Conservation (phyloP, 1,140 invertebrate genomes). For the Caerostris darwini region DNA sequence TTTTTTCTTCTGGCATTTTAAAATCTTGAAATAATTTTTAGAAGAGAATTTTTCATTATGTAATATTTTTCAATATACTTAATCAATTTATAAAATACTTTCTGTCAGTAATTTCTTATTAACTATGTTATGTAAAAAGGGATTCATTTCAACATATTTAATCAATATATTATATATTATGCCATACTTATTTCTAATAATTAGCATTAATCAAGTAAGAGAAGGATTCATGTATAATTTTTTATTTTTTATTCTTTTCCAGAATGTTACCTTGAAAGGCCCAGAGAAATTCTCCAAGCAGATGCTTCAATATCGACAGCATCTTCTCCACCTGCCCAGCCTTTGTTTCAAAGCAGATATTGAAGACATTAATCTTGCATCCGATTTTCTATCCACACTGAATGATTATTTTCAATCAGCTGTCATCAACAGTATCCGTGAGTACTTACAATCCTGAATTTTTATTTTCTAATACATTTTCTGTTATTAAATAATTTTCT, state of each 20-base stretch:
- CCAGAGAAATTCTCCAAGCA: constrained; percentile 71
- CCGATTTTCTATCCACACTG: neutral
- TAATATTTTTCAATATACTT: too few relatives aligned
- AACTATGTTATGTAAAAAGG: neutral
- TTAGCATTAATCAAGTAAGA: too few relatives aligned
- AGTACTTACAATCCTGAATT: neutral
- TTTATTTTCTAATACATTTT: neutral
- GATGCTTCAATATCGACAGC: constrained; percentile 67
- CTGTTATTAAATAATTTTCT: neutral
- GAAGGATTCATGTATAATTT: neutral
- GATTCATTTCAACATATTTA: too few relatives aligned
- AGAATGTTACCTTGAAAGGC: constrained; percentile 60
- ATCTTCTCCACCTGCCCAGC: constrained; percentile 11
- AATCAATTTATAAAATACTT: too few relatives aligned
- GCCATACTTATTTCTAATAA: too few relatives aligned
- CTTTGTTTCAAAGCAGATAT: constrained; percentile 37
- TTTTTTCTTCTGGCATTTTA: too few relatives aligned
- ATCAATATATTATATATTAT: too few relatives aligned
- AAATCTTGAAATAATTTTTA: too few relatives aligned
- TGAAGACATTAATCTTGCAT: constrained; percentile 46
- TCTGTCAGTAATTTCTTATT: neutral
- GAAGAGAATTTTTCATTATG: too few relatives aligned
- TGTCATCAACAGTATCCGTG: neutral
- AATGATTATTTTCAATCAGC: constrained; percentile 1
- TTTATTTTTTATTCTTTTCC: neutral